Evolutionary conservation across 2,113 vertebrate species (phyloP), one percentile per base, ranked within the genome.

Genomic region (Platycercus adscitus): DNA sequence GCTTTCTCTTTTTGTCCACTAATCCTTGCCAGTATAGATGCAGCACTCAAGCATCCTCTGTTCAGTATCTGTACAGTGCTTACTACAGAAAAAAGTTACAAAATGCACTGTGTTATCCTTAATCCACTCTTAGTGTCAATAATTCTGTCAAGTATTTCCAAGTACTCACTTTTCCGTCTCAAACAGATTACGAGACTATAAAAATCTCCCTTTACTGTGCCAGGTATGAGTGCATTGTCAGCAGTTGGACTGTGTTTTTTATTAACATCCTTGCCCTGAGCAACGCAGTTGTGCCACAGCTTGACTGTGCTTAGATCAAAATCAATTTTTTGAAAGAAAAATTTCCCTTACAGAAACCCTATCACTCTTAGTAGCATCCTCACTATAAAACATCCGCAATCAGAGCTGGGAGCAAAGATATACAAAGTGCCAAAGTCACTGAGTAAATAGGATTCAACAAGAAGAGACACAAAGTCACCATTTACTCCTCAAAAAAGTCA

Each of bases 401-500:
- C 46, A 53, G 49, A 20, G 33, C 66, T 49, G 8, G 20, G 58
- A 91, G 70, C 37, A 87, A 87, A 55, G 46, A 91, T 94, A 87
- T 18, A 70, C 39, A 3, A 31, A 91, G 61, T 73, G 84, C 63
- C 81, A 65, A 87, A 94, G 73, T 19, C 78, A 94, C 29, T 24
- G 53, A 93, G 89, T 72, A 95, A 91, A 94, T 50, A 61, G 53
- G 50, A 84, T 81, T 90, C 86, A 86, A 70, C 17, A 78, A 60
- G 61, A 72, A 66, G 18, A 84, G 49, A 88, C 35, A 95, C 81
- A 93, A 95, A 93, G 86, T 85, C 81, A 89, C 89, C 70, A 91
- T 92, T 96, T 91, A 92, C 70, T 91, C 53, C 63, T 80, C 73
- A 80, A 91, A 91, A 91, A 92, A 66, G 33, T 52, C 71, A 86